phyloP scores from a whole-genome alignment of 2,113 vertebrate genomes.

The Chlorocebus sabaeus region DNA sequence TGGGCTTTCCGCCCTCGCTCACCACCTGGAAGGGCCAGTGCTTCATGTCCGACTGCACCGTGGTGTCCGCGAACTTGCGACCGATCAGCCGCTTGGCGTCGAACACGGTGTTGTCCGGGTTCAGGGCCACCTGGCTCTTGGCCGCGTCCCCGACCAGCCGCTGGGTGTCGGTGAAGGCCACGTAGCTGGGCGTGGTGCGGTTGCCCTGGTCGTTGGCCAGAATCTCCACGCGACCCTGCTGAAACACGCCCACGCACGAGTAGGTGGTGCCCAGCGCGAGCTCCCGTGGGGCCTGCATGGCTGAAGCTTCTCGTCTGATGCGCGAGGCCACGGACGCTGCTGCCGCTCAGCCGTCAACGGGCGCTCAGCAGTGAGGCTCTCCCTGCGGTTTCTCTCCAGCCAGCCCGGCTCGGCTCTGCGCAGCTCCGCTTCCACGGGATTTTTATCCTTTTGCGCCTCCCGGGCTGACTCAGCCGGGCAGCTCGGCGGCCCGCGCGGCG shows the following conservation, averaged over 20 bases:
- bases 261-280: slow-evolving; percentile 89
- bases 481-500: background rate
- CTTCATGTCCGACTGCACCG: slow-evolving; percentile 89
- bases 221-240: slow-evolving; percentile 89
- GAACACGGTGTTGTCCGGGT: slow-evolving; percentile 87
- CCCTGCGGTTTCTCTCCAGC: background rate
- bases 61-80: slow-evolving; percentile 84
- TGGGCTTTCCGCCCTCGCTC: slow-evolving; percentile 85
- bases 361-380: background rate
- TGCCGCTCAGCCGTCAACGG: background rate
- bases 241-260: slow-evolving; percentile 90
- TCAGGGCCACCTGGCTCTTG: slow-evolving; percentile 91
- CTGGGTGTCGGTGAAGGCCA: slow-evolving; percentile 89
- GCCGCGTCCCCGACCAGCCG: slow-evolving; percentile 89
- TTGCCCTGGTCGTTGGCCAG: slow-evolving; percentile 91
- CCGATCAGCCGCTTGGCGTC: slow-evolving; percentile 90
- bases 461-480: background rate
- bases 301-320: background rate
- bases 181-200: slow-evolving; percentile 89
- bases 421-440: accelerated
- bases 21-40: slow-evolving; percentile 90
- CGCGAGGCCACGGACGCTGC: background rate
- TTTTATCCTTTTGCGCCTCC: background rate
- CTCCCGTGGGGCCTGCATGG: slow-evolving; percentile 79
- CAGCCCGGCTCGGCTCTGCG: background rate